Conservation (phyloP, 2,113 vertebrate species). For the Anoura caudifer region DNA sequence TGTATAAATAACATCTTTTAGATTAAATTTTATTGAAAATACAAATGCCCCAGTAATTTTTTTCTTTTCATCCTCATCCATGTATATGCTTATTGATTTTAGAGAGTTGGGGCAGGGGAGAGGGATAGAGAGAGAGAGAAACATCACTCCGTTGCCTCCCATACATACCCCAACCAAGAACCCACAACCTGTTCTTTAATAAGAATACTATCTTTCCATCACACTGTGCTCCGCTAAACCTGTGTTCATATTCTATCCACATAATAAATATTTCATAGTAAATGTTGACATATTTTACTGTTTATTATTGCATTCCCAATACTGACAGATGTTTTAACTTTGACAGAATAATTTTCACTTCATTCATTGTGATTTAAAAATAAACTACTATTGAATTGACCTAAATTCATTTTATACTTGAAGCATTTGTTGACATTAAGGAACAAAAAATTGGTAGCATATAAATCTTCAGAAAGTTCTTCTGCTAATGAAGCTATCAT, state of each 20-base stretch:
- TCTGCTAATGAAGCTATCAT: neutral
- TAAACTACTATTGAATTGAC: neutral
- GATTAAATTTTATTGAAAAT: neutral
- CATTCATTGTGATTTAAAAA: neutral
- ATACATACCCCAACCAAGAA: too few relatives aligned
- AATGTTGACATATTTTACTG: neutral
- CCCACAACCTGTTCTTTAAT: neutral
- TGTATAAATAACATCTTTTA: constrained; percentile 1
- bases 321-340: neutral
- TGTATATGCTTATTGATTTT: too few relatives aligned
- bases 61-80: too few relatives aligned
- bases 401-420: constrained; percentile 22
- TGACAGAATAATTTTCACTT: neutral
- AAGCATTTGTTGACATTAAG: neutral
- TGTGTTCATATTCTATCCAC: neutral
- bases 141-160: too few relatives aligned
- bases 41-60: neutral
- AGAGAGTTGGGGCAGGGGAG: too few relatives aligned
- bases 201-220: neutral
- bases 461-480: neutral
- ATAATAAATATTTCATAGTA: neutral
- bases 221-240: neutral
- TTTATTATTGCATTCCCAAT: neutral
- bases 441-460: neutral
- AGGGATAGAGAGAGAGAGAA: too few relatives aligned